phyloP scores from a whole-genome alignment of 2,113 vertebrate species.

The Etia nguti region DNA sequence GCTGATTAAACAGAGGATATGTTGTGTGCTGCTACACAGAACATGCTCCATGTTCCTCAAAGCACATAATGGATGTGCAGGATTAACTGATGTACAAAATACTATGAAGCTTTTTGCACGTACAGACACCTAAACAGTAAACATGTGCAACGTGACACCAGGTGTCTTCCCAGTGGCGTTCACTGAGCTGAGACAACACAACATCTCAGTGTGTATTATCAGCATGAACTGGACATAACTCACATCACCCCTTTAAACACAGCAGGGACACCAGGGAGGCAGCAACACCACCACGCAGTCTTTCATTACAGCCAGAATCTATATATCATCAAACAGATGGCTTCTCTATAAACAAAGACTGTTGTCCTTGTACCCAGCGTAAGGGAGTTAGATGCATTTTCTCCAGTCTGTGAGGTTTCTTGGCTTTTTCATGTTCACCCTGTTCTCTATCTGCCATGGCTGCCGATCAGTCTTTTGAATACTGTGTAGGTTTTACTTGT shows the following conservation, averaged over 20 bases:
- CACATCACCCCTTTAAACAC: slow-evolving; percentile 36
- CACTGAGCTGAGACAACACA: background rate
- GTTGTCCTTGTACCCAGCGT: background rate
- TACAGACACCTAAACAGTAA: background rate
- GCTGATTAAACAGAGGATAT: slow-evolving; percentile 14
- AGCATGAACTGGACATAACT: slow-evolving; percentile 37
- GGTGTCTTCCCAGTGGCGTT: background rate
- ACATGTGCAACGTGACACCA: background rate
- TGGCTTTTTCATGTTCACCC: background rate
- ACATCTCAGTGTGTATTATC: slow-evolving; percentile 15
- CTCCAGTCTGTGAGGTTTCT: background rate
- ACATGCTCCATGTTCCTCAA: background rate
- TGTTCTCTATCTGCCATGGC: background rate
- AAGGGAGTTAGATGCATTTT: background rate
- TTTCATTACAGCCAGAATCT: slow-evolving; percentile 53
- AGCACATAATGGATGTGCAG: background rate
- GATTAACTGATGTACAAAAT: background rate
- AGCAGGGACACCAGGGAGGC: slow-evolving; percentile 21
- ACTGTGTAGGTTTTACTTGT: background rate
- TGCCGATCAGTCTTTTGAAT: background rate
- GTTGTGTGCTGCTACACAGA: background rate
- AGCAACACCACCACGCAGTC: background rate
- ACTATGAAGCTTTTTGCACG: background rate
- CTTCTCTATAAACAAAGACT: slow-evolving; percentile 47
- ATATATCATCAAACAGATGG: slow-evolving; percentile 62